These are phyloP conservation scores for Apodemia duryi DNA, from an alignment of 2,888 invertebrate species.

Conservation along the genomic window DNA sequence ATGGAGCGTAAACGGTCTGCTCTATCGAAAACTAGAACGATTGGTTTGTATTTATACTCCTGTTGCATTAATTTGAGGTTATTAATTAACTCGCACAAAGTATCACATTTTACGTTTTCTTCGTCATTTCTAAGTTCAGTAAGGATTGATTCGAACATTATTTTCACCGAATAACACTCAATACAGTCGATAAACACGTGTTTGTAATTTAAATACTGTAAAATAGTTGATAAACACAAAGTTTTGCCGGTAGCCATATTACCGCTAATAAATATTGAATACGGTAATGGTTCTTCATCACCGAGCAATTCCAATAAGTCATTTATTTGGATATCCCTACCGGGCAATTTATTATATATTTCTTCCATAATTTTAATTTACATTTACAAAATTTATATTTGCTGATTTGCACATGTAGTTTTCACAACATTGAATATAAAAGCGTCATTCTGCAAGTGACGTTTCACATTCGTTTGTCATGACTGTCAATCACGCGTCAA, in stretches of 20 bases:
- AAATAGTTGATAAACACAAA: slow-evolving; percentile 80
- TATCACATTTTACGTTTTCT: slow-evolving; percentile 80
- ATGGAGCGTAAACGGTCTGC: slow-evolving; percentile 88
- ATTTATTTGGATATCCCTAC: slow-evolving; percentile 70
- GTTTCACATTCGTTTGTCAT: too few species aligned
- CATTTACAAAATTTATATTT: not conserved
- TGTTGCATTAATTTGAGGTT: slow-evolving; percentile 57
- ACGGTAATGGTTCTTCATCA: slow-evolving; percentile 81
- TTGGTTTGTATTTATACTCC: slow-evolving; percentile 54
- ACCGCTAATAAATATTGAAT: slow-evolving; percentile 88
- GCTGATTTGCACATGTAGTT: not conserved
- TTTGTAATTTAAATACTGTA: slow-evolving; percentile 79
- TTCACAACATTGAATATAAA: not conserved
- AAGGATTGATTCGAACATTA: slow-evolving; percentile 87
- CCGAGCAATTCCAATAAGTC: slow-evolving; percentile 74
- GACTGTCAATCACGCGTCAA: too few species aligned
- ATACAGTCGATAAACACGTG: slow-evolving; percentile 86
- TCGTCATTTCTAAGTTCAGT: slow-evolving; percentile 71
- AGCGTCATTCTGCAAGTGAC: too few species aligned
- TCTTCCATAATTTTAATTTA: slow-evolving; percentile 64
- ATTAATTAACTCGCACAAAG: slow-evolving; percentile 82
- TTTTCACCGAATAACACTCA: slow-evolving; percentile 88
- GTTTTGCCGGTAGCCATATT: slow-evolving; percentile 91
- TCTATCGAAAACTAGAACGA: slow-evolving; percentile 87
- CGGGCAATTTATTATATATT: slow-evolving; percentile 63